phyloP scores from a whole-genome alignment of 92 coral and sea anemone genomes.

The Phymanthus crucifer region DNA sequence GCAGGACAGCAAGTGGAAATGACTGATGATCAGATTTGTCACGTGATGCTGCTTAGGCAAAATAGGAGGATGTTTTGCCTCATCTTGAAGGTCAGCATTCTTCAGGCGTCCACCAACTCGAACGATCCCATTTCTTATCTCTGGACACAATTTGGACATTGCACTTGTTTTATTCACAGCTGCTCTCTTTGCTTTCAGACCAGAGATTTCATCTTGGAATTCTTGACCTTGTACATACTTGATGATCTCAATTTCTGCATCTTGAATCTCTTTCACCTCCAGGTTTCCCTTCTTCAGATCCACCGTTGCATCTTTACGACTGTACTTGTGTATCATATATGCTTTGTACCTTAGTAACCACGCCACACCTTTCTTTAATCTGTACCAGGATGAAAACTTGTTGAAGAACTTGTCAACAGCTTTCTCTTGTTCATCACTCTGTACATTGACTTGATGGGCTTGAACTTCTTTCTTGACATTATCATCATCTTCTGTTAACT shows the following conservation, averaged over 20 bases:
- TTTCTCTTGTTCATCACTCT: no score
- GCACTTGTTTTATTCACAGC: background rate
- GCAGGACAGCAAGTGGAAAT: background rate
- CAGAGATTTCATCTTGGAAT: background rate
- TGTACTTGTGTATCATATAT: background rate
- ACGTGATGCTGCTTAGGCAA: background rate
- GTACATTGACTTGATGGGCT: no score
- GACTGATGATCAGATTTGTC: background rate
- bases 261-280: background rate
- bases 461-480: background rate
- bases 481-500: background rate
- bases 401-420: background rate
- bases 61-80: background rate
- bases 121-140: background rate
- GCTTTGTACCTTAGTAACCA: slow-evolving; percentile 1
- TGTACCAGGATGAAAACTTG: slow-evolving; percentile 2
- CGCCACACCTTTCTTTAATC: background rate
- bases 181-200: background rate
- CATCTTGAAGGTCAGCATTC: background rate
- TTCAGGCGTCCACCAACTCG: slow-evolving; percentile 6
- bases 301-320: no score
- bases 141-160: background rate
- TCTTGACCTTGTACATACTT: slow-evolving; percentile 13
- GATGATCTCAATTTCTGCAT: slow-evolving; percentile 9
- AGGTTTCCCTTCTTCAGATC: no score